phyloP scores from a whole-genome alignment of 2,888 invertebrate genomes.

The Chydorus sphaericus region DNA sequence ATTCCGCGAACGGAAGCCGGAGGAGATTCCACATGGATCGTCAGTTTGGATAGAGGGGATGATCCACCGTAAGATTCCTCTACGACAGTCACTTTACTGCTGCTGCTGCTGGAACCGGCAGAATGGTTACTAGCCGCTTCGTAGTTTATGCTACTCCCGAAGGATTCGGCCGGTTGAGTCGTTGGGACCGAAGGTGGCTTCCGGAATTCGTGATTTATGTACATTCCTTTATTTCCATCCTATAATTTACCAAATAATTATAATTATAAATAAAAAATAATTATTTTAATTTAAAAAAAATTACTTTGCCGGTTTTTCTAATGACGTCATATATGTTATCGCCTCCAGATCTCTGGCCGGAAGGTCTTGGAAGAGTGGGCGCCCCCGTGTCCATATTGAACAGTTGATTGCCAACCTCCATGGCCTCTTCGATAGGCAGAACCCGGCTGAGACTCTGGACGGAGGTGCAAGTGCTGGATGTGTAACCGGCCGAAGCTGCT shows the following conservation, averaged over 20 bases:
- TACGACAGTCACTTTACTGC: neutral
- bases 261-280: too few species aligned
- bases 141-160: too few species aligned
- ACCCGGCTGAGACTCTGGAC: conserved; percentile 14
- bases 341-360: too few species aligned
- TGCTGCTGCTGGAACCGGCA: neutral
- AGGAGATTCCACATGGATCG: conserved; percentile 69
- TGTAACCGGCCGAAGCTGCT: conserved; percentile 4
- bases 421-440: conserved; percentile 17
- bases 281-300: too few species aligned
- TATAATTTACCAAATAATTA: too few species aligned
- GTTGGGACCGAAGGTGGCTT: too few species aligned
- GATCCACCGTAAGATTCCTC: conserved; percentile 44
- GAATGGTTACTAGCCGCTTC: neutral
- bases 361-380: conserved; percentile 14
- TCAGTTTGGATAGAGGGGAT: conserved; percentile 68
- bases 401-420: conserved; percentile 18
- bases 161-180: too few species aligned
- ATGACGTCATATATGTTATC: too few species aligned
- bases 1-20: conserved; percentile 53
- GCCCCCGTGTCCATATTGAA: conserved; percentile 19
- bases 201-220: neutral
- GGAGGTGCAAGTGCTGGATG: conserved; percentile 12
- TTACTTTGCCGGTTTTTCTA: too few species aligned
- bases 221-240: too few species aligned